phyloP scores from a whole-genome alignment of 2,888 invertebrate genomes.

The Amiota communis region DNA sequence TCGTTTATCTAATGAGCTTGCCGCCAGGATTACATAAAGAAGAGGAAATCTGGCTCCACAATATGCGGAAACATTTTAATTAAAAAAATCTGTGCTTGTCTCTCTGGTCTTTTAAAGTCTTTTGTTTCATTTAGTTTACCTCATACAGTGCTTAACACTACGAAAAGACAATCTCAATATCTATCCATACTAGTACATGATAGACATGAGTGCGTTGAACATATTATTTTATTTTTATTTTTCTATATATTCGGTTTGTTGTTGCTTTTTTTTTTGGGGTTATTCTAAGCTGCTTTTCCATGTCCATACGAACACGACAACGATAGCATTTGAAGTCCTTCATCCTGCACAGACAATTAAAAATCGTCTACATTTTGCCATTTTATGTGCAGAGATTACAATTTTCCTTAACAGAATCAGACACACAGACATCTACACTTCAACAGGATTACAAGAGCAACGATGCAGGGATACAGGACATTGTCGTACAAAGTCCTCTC shows the following conservation, averaged over 20 bases:
- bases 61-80: conserved; percentile 10
- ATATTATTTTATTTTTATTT: not conserved
- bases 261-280: not conserved
- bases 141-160: too few species aligned
- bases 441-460: conserved; percentile 15
- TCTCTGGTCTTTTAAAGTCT: not conserved
- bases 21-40: too few species aligned
- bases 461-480: conserved; percentile 28
- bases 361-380: conserved; percentile 65
- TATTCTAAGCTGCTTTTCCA: not conserved
- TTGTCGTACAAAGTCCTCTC: conserved; percentile 2
- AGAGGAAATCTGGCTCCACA: not conserved
- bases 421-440: conserved; percentile 18
- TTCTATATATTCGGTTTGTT: not conserved
- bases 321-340: conserved; percentile 57
- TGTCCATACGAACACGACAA: not conserved
- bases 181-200: too few species aligned
- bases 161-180: too few species aligned
- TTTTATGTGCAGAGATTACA: conserved; percentile 68
- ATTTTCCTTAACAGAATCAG: conserved; percentile 59
- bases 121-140: not conserved
- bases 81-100: not conserved
- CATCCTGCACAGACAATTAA: conserved; percentile 65
- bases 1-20: too few species aligned
- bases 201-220: conserved; percentile 6